These are phyloP conservation scores for Anticlea derivata DNA, from an alignment of 2,888 invertebrate genomes.

Conservation along the genomic window DNA sequence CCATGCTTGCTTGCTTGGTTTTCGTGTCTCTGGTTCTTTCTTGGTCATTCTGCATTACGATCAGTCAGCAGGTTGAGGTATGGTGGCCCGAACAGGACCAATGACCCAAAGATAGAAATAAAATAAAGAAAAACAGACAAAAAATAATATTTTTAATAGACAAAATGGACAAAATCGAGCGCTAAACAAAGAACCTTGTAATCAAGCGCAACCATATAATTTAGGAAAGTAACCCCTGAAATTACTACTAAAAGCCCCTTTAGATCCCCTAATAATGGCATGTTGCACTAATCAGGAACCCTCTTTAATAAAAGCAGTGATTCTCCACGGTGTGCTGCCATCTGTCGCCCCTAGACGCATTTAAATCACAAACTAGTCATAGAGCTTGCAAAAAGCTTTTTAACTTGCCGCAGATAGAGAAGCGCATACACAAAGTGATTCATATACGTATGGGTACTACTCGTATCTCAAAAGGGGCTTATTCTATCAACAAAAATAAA, in stretches of 20 bases:
- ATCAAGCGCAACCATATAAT: slow-evolving; percentile 2
- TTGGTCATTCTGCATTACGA: too few species aligned
- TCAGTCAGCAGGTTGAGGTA: too few species aligned
- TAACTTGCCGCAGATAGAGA: not conserved
- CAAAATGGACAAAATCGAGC: not conserved
- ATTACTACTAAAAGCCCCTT: slow-evolving; percentile 21
- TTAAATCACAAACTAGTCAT: slow-evolving; percentile 49
- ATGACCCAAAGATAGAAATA: too few species aligned
- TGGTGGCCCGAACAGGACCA: too few species aligned
- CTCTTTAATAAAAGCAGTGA: slow-evolving; percentile 37
- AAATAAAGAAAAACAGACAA: too few species aligned
- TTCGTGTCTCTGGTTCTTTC: too few species aligned
- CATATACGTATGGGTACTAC: too few species aligned
- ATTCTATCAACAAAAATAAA: too few species aligned
- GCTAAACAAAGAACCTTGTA: slow-evolving; percentile 1
- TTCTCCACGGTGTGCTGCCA: slow-evolving; percentile 40
- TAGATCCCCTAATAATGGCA: slow-evolving; percentile 14
- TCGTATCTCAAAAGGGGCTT: too few species aligned
- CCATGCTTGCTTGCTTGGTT: too few species aligned
- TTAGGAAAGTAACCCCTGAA: slow-evolving; percentile 20
- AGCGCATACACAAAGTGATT: not conserved
- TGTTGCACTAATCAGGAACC: slow-evolving; percentile 22
- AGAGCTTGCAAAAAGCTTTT: not conserved
- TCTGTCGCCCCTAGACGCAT: slow-evolving; percentile 45
- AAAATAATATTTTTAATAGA: too few species aligned